Evolutionary conservation across 2,797 vertebrate genomes (phyloP), one percentile per base, ranked within the genome.

Genomic region (Iguana delicatissima): DNA sequence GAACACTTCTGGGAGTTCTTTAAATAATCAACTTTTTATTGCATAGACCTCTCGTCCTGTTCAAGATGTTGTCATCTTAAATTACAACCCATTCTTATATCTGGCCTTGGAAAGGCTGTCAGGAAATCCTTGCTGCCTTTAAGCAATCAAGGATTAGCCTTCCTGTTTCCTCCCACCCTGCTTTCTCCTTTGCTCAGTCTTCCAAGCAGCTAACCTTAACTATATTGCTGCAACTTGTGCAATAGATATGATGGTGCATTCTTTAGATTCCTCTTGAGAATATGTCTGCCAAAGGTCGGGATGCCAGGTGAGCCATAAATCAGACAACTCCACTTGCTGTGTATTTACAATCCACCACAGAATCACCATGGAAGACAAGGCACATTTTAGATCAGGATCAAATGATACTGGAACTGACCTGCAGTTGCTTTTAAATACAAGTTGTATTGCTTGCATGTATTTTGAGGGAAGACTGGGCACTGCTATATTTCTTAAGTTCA

Each of bases 271-370:
- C 57, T 46, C 72, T 64, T 67, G 69, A 62, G 76, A 69, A 46
- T 83, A 42, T 86, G 72, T 86, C 84, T 86, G 84, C 72, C 57
- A 86, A 89, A 91, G 77, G 84, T 82, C 64, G 59, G 80, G 77
- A 86, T 77, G 35, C 42, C 50, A 91, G 85, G 59, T 90, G 57
- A 87, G n/a, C 84, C 72, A 77, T 77, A 77, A 76, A 87, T 74
- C 35, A 55, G 83, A 83, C 79, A 55, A 38, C 69, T 87, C n/a
- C 59, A 67, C 24, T 24, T 46, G 22, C 42, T 12, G 42, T 67
- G 59, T 52, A 32, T 64, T 67, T 62, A 74, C 69, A 83, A 18
- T 59, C 10, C 69, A 46, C 3, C 42, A 62, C 57, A 38, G 67
- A 38, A 20, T 82, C 85, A 76, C n/a, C 38, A 84, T 80, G 76